These are phyloP conservation scores for Sebastolobus altivelis DNA, from an alignment of 2,797 vertebrate species.

Conservation along the genomic window DNA sequence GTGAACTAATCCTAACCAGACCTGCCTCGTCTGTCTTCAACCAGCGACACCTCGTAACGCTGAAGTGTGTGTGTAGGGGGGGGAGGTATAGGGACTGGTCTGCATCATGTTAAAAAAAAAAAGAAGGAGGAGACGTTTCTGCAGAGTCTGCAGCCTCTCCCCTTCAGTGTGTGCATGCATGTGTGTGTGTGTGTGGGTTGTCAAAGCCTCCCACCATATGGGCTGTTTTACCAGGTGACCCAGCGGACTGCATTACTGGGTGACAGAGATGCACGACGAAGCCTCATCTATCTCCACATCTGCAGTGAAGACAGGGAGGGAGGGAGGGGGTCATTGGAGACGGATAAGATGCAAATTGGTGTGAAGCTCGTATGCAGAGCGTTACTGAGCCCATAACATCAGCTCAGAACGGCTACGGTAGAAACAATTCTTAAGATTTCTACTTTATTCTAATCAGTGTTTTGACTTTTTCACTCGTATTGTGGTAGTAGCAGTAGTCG, in stretches of 20 bases:
- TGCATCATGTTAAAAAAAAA: conserved; percentile 68
- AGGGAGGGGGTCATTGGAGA: not conserved
- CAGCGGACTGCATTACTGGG: conserved; percentile 56
- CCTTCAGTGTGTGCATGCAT: conserved; percentile 14
- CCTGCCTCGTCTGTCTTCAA: conserved; percentile 79
- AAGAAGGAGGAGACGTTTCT: conserved; percentile 55
- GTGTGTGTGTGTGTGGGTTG: conserved; percentile 35
- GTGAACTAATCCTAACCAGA: conserved; percentile 80
- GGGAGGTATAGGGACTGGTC: conserved; percentile 57
- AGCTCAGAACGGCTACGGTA: not conserved
- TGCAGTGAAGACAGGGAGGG: conserved; percentile 19
- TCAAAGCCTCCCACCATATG: conserved; percentile 72
- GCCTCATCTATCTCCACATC: conserved; percentile 64
- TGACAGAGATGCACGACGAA: conserved; percentile 68
- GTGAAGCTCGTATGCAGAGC: conserved; percentile 8
- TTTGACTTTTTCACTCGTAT: not conserved
- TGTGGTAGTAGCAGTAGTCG: not conserved
- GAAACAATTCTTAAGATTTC: not conserved
- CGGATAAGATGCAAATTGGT: conserved; percentile 46
- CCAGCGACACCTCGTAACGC: conserved; percentile 79
- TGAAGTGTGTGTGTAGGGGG: conserved; percentile 43
- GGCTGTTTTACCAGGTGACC: conserved; percentile 71
- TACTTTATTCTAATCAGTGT: conserved; percentile 11
- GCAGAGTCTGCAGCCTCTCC: conserved; percentile 70
- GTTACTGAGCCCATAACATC: not conserved